phyloP scores from a whole-genome alignment of 2,888 invertebrate genomes.

The Sclerodermus sp. region DNA sequence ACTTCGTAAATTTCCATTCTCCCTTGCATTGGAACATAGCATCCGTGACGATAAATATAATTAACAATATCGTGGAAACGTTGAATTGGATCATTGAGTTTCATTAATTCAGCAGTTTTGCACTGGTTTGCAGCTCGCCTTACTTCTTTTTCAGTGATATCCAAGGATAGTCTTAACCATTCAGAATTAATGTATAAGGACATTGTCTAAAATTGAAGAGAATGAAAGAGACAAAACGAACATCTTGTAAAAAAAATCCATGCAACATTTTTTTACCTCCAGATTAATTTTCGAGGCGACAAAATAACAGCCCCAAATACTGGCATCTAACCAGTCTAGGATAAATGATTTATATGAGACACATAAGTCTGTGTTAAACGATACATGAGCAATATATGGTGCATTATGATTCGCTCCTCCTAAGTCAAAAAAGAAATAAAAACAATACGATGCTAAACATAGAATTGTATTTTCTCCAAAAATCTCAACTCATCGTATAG shows the following conservation, averaged over 20 bases:
- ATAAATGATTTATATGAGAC: slow-evolving; percentile 59
- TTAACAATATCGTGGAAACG: slow-evolving; percentile 55
- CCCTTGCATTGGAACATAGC: slow-evolving; percentile 36
- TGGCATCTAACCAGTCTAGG: slow-evolving; percentile 55
- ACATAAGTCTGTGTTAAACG: slow-evolving; percentile 47
- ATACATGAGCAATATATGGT: slow-evolving; percentile 39
- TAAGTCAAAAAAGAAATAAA: neutral
- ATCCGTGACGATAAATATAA: slow-evolving; percentile 50
- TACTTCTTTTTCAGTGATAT: slow-evolving; percentile 44
- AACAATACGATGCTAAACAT: neutral
- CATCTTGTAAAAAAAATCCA: too few relatives aligned
- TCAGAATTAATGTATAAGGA: slow-evolving; percentile 54
- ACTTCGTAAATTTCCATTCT: slow-evolving; percentile 30
- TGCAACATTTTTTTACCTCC: slow-evolving; percentile 15
- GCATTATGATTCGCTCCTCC: slow-evolving; percentile 49
- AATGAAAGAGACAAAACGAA: too few relatives aligned
- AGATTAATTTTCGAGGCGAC: slow-evolving; percentile 43
- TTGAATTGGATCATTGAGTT: slow-evolving; percentile 42
- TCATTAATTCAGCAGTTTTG: slow-evolving; percentile 47
- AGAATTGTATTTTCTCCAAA: neutral
- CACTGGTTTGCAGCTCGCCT: slow-evolving; percentile 50
- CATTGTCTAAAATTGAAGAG: slow-evolving; percentile 43
- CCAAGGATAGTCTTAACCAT: slow-evolving; percentile 57
- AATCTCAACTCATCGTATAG: neutral
- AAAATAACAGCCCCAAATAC: slow-evolving; percentile 61